Base-by-base conservation (phyloP, 2,113 vertebrate genomes). In the human (Homo sapiens) region DNA sequence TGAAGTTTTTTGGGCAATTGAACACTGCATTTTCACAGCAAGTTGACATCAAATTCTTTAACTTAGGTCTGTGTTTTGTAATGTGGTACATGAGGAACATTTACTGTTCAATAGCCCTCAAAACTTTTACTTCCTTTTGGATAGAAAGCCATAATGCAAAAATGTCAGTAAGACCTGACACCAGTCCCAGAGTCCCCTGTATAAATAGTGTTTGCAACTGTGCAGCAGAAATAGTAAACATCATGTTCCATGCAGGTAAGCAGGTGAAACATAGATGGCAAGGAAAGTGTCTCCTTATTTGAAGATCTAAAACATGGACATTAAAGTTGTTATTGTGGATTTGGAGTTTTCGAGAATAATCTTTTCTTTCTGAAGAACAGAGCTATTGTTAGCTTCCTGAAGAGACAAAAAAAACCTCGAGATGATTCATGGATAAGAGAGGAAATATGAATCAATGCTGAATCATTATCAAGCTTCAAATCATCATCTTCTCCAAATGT, bases 31-130 rank as follows among this genome's bases (percentile, higher is more conserved):
- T 96, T 95, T 89, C 68, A 68, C 48, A 94, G 59, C 82, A 95
- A 95, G 59, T 89, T 88, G 73, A 64, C 61, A 61, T 80, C 43
- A 87, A 79, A 59, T 93, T 93, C 73, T 97, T 95, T 95, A 94
- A 94, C 55, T 64, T 27, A 48, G n/a, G 61, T 78, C n/a, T 84
- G 20, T 97, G 59, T 93, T 86, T 94, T 93, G 30, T 96, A 97
- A 97, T 89, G 57, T 93, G 94, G 97, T 95, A 86, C 70, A 91
- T 18, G 35, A 35, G 68, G 79, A 94, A 97, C 89, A 96, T 94
- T 97, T 93, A 66, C n/a, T 97, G 85, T 95, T 95, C 87, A 97
- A 97, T 68, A 97, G 81, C 50, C 96, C 96, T 94, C 55, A 95
- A 89, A 96, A 97, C 57, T 81, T 94, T 84, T 73, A 89, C 85